phyloP scores from a whole-genome alignment of 1,140 invertebrate genomes.

The Eriosoma lanigerum region DNA sequence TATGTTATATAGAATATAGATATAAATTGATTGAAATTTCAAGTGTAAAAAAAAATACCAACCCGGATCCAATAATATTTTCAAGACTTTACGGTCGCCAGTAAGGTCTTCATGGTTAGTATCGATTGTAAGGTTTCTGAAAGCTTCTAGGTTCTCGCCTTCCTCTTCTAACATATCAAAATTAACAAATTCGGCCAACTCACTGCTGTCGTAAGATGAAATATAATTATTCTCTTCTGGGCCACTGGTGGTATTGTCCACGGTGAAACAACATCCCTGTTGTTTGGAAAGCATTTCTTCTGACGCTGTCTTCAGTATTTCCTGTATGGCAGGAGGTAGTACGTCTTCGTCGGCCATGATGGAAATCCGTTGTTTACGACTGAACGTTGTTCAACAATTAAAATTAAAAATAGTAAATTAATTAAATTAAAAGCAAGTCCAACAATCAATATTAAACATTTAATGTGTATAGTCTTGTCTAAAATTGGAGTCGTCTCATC shows the following conservation, averaged over 20 bases:
- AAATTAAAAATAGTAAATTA: too few relatives aligned
- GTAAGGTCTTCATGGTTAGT: background rate
- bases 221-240: background rate
- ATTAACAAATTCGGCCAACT: background rate
- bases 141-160: slow-evolving; percentile 5
- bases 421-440: too few relatives aligned
- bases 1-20: too few relatives aligned
- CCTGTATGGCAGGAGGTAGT: background rate
- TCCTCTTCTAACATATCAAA: slow-evolving; percentile 23
- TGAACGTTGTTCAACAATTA: too few relatives aligned
- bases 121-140: background rate
- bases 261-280: background rate
- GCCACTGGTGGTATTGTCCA: background rate
- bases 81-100: slow-evolving; percentile 22
- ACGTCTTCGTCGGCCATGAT: background rate
- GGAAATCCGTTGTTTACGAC: too few relatives aligned
- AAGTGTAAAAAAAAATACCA: background rate
- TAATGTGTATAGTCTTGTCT: too few relatives aligned
- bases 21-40: too few relatives aligned
- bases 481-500: too few relatives aligned
- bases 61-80: slow-evolving; percentile 16
- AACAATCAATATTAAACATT: too few relatives aligned
- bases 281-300: background rate
- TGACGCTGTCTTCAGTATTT: background rate
- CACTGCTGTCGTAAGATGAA: background rate